Base-by-base conservation (phyloP, 2,888 invertebrate species). In the Alloplasta piceator region DNA sequence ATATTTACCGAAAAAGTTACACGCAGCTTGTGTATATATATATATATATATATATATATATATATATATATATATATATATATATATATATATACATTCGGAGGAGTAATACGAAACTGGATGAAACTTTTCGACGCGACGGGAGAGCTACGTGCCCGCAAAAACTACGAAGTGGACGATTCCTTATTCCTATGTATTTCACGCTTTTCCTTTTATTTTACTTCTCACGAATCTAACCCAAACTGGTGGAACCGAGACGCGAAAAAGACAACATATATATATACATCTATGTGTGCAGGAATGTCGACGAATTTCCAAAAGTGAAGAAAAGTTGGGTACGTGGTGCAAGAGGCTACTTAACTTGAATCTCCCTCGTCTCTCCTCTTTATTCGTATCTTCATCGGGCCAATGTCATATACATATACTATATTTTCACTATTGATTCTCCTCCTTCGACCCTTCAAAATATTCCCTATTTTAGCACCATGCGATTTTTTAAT, bases 281-380 rank as follows among this genome's bases (percentile, higher is more conserved):
- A 36, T 63, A 41, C 1, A 14, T 26, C 43, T 26, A 26, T 26
- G 26, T 26, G 26, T 26, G 26, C 26, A 26, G 1, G 10, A 63
- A n/a, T 36, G 36, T 9, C 63, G 48, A 75, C 16, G 66, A 67
- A 67, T 61, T 55, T 9, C 6, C 36, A 10, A 43, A 46, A 60
- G 72, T 36, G 68, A 74, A 43, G 50, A 63, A 78, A 64, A 79
- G 43, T 77, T 64, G 38, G 10, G 39, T 75, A 67, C 48, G 41
- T 66, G 67, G 78, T 82, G 73, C 68, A 74, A 64, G 79, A 60
- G 63, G 73, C 85, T 79, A 79, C 85, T 84, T 84, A 84, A 87
- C 85, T 85, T 82, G 85, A 87, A 87, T 89, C 86, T 87, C 86
- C 88, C 88, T 88, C 86, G 89, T 87, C 88, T 88, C 87, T 83